These are phyloP conservation scores for Cephonodes hylas DNA, from an alignment of 2,888 invertebrate genomes.

Conservation along the genomic window DNA sequence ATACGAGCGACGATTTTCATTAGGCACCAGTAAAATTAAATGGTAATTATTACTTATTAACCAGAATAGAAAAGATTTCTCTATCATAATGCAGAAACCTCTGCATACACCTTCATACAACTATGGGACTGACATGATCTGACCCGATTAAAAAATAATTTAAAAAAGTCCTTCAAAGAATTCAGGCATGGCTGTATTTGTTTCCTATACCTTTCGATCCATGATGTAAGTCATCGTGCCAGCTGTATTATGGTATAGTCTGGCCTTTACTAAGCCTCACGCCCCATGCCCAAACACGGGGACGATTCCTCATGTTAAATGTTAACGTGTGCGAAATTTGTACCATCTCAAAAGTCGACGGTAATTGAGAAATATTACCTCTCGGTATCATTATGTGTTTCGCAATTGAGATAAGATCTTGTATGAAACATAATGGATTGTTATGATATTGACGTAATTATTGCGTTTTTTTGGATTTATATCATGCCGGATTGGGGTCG, in stretches of 20 bases:
- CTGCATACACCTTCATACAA: too few relatives aligned
- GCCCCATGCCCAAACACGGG: not conserved
- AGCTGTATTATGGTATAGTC: not conserved
- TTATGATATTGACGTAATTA: not conserved
- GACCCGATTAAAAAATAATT: too few relatives aligned
- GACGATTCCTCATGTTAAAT: constrained; percentile 4
- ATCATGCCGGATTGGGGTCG: not conserved
- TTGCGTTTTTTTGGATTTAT: not conserved
- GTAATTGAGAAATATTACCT: constrained; percentile 5
- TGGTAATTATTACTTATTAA: too few relatives aligned
- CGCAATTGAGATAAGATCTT: not conserved
- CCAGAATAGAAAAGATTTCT: too few relatives aligned
- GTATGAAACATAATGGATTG: not conserved
- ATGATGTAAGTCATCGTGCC: not conserved
- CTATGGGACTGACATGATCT: too few relatives aligned
- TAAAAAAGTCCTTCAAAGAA: too few relatives aligned
- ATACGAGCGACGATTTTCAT: too few relatives aligned
- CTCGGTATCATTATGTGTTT: not conserved
- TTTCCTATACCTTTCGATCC: not conserved
- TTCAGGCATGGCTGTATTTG: not conserved
- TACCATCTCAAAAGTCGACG: not conserved
- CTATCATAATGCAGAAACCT: too few relatives aligned
- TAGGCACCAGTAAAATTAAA: too few relatives aligned
- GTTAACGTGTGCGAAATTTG: constrained; percentile 1
- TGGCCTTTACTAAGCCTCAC: not conserved